Evolutionary conservation across 2,797 vertebrate genomes (phyloP).

Genomic region (Sebastes trivittatus): DNA sequence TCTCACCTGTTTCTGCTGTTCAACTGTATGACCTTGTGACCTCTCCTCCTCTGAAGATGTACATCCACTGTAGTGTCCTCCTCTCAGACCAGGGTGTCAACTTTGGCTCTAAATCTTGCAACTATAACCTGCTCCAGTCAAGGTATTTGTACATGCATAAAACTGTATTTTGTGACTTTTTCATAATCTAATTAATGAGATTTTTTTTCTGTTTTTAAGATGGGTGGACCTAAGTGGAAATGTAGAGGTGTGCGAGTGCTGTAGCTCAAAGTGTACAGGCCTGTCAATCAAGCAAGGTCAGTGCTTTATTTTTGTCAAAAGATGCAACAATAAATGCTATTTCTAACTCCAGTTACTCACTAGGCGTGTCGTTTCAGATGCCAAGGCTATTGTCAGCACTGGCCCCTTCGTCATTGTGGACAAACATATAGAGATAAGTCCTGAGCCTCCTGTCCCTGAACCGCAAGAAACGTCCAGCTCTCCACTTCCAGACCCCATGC

Average conservation of each 20-base stretch:
- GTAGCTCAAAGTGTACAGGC: constrained; percentile 70
- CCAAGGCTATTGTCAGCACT: constrained; percentile 42
- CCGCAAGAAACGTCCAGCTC: neutral
- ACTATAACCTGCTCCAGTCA: constrained; percentile 67
- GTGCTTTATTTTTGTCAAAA: neutral
- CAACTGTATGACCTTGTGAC: neutral
- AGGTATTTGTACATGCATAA: constrained; percentile 47
- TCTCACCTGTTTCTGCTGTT: neutral
- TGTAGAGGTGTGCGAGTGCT: constrained; percentile 68
- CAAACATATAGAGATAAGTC: neutral
- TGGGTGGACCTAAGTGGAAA: constrained; percentile 74
- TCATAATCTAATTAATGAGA: neutral
- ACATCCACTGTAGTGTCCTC: constrained; percentile 73
- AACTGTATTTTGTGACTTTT: neutral
- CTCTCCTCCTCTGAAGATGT: constrained; percentile 48
- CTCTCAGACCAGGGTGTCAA: constrained; percentile 59
- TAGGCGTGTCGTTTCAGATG: constrained; percentile 39
- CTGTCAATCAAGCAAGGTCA: constrained; percentile 47
- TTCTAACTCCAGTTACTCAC: neutral
- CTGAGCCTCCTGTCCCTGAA: neutral
- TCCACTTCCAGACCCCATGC: neutral
- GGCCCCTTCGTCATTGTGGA: constrained; percentile 66
- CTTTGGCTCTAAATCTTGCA: constrained; percentile 73
- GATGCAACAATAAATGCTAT: neutral
- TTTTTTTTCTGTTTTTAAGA: constrained; percentile 35